Percentiles rank a stretch among this genome's conserved stretches.
These are phyloP conservation scores for Eledona agricola DNA, from an alignment of 2,888 invertebrate genomes.

Conservation along the genomic window DNA sequence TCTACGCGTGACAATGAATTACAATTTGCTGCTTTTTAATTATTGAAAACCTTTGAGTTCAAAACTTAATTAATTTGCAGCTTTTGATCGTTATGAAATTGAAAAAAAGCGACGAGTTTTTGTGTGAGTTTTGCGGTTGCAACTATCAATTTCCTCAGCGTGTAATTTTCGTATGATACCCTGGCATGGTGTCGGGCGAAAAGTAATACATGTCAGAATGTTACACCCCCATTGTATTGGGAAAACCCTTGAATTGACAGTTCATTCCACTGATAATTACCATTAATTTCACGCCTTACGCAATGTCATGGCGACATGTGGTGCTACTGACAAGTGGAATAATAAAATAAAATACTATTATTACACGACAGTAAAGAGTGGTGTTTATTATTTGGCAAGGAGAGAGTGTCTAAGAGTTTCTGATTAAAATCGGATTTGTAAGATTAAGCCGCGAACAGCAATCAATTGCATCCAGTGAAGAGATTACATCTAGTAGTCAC, in stretches of 20 bases:
- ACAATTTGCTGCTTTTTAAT: conserved; percentile 62
- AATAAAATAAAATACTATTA: conserved; percentile 26
- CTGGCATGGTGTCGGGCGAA: conserved; percentile 33
- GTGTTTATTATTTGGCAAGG: conserved; percentile 21
- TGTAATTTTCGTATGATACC: conserved; percentile 30
- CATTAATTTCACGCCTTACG: conserved; percentile 61
- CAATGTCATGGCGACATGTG: conserved; percentile 51
- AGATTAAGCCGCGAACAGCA: conserved; percentile 26
- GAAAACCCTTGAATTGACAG: conserved; percentile 61
- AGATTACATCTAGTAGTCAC: conserved; percentile 47
- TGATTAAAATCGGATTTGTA: conserved; percentile 37
- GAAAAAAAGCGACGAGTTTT: conserved; percentile 18
- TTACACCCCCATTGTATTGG: conserved; percentile 55
- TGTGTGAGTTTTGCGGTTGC: conserved; percentile 9
- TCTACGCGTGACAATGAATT: conserved; percentile 60
- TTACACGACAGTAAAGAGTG: conserved; percentile 10
- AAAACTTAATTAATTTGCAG: conserved; percentile 46
- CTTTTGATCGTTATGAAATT: conserved; percentile 15
- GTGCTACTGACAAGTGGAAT: conserved; percentile 42
- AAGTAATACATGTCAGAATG: conserved; percentile 57
- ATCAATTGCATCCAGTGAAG: conserved; percentile 36
- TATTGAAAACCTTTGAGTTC: conserved; percentile 59
- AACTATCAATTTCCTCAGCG: conserved; percentile 4
- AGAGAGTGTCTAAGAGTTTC: conserved; percentile 6
- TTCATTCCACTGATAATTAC: conserved; percentile 60